A percentile compares a stretch with the other conserved stretches of the same genome.
phyloP scores from a whole-genome alignment of 92 coral and sea anemone species.

The Bergia puertoricense region DNA sequence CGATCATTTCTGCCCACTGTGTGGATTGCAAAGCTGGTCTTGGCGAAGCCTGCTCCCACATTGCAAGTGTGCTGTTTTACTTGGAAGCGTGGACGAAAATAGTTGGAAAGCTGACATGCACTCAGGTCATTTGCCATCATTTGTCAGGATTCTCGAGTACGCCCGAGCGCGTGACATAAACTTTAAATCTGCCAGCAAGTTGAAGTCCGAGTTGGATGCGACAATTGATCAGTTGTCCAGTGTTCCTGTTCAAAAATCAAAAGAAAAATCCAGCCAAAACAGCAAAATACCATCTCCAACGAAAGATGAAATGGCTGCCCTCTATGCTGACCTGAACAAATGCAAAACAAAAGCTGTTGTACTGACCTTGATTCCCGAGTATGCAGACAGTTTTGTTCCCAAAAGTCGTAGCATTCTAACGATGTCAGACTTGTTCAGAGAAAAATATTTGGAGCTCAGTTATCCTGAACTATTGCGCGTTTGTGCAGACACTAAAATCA shows the following conservation, averaged over 20 bases:
- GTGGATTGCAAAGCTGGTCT: conserved; percentile 53
- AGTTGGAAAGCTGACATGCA: conserved; percentile 10
- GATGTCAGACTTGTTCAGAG: conserved; percentile 36
- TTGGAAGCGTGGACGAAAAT: conserved; percentile 53
- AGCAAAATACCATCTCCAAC: conserved; percentile 36
- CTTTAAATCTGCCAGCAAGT: conserved; percentile 7
- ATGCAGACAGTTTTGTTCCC: conserved; percentile 50
- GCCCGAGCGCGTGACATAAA: conserved; percentile 3
- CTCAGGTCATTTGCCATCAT: conserved; percentile 1
- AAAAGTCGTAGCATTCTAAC: conserved; percentile 42
- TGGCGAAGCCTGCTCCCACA: conserved; percentile 49
- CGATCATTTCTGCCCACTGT: conserved; percentile 36
- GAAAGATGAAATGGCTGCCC: conserved; percentile 43
- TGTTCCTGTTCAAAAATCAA: no score
- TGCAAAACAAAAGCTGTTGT: conserved; percentile 61
- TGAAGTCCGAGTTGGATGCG: background rate
- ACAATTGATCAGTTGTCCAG: no score
- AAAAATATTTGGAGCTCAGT: conserved; percentile 37
- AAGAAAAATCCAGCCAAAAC: background rate
- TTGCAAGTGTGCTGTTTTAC: conserved; percentile 53
- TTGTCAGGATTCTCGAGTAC: conserved; percentile 14
- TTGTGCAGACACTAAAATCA: conserved; percentile 41
- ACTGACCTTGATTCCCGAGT: conserved; percentile 55
- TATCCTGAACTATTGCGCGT: conserved; percentile 43
- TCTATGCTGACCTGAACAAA: conserved; percentile 51